Percentiles rank a stretch among this genome's conserved stretches.
phyloP scores from a whole-genome alignment of 1,140 invertebrate species.

The Hypothenemus hampei region DNA sequence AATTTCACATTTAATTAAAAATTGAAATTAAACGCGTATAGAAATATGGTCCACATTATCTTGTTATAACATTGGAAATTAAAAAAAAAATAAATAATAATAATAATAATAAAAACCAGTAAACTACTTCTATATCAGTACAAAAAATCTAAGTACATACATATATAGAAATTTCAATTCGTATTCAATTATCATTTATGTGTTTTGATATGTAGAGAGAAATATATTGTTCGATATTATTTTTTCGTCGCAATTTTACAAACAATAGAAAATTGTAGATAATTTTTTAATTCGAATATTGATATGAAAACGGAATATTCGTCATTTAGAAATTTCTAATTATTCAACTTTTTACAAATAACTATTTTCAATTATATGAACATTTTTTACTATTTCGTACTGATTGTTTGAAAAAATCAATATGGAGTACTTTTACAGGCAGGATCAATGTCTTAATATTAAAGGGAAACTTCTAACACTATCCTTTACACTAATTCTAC shows the following conservation, averaged over 20 bases:
- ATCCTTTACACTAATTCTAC: conserved; percentile 31
- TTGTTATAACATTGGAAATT: neutral
- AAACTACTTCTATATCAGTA: neutral
- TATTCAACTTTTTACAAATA: conserved; percentile 1
- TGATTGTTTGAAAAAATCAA: neutral
- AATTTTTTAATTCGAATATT: conserved; percentile 1
- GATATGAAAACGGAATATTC: too few species aligned
- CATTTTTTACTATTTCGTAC: neutral
- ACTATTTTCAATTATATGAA: neutral
- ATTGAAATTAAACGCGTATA: neutral
- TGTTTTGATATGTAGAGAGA: too few species aligned
- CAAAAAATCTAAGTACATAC: neutral
- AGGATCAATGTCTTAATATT: conserved; percentile 23
- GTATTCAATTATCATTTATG: too few species aligned
- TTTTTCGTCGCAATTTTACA: too few species aligned
- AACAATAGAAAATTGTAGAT: neutral
- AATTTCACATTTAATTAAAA: too few species aligned
- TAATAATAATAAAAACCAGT: neutral
- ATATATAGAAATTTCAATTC: neutral
- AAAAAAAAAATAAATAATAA: neutral
- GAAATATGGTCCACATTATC: conserved; percentile 16
- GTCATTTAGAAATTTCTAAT: neutral
- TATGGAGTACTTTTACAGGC: conserved; percentile 26
- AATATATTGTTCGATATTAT: too few species aligned
- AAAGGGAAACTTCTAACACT: conserved; percentile 22